phyloP scores from a whole-genome alignment of 1,140 invertebrate species.

The Cecropterus lyciades region DNA sequence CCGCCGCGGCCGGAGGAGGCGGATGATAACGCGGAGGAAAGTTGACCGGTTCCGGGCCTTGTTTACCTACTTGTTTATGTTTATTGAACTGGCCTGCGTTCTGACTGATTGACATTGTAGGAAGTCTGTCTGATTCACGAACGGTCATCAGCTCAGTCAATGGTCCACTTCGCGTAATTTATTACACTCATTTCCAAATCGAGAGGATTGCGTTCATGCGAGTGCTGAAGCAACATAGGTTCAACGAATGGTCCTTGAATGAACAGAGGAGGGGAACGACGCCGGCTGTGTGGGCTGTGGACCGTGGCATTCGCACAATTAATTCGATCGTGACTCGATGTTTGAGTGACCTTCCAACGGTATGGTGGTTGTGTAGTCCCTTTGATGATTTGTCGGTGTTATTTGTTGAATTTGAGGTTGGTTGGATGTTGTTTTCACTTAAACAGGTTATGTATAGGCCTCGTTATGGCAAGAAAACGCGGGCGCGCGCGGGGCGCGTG shows the following conservation, averaged over 20 bases:
- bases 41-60: conserved; percentile 76
- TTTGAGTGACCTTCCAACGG: conserved; percentile 37
- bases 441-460: conserved; percentile 54
- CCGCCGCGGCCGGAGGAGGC: conserved; percentile 73
- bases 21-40: conserved; percentile 83
- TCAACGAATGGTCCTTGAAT: conserved; percentile 81
- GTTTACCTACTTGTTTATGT: conserved; percentile 81
- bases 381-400: conserved; percentile 27
- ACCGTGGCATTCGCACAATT: conserved; percentile 80
- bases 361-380: conserved; percentile 29
- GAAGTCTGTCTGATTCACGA: conserved; percentile 47
- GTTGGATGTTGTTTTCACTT: conserved; percentile 55
- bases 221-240: conserved; percentile 68
- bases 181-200: conserved; percentile 65
- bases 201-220: conserved; percentile 54
- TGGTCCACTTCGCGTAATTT: conserved; percentile 48
- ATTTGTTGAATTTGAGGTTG: conserved; percentile 45
- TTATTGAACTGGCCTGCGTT: conserved; percentile 75
- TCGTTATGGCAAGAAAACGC: conserved; percentile 57
- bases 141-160: conserved; percentile 63
- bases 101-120: conserved; percentile 82
- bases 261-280: conserved; percentile 74
- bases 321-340: conserved; percentile 47
- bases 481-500: conserved; percentile 69
- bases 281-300: conserved; percentile 76